Base-by-base conservation (phyloP, 53 echinoderm and acorn worm genomes). In the Holothuria scabra region DNA sequence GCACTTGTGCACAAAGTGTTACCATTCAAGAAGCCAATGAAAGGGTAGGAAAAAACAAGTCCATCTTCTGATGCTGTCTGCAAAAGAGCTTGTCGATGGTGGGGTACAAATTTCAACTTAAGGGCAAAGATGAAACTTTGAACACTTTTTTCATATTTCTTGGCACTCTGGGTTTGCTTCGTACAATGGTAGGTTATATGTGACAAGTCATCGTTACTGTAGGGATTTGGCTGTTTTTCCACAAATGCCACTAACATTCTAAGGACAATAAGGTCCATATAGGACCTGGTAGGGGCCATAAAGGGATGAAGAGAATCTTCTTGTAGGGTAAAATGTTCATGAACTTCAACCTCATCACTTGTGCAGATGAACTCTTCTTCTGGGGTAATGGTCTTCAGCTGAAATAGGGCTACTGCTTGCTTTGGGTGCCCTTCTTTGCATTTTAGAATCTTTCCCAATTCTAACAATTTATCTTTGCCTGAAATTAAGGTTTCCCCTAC, bases 241-340 rank as follows among this genome's bases (percentile, higher is more conserved):
- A 94, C 28, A 7, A 66, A 65, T 11, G 90, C 80, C 0, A 81
- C 80, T 25, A 97, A 66, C 86, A 97, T 86, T 28, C 97, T 87
- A 49, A 94, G 97, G 24, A 92, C 93, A 3, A 97, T 87, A 12
- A 97, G 87, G 70, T 97, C 97, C 24, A 92, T 84, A 69, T 80
- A 97, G 3, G 92, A 90, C 33, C 94, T 87, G 48, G 94, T 88
- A 14, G 97, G 97, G 28, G 97, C 90, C 28, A 92, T 92, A 67
- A 87, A 97, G 59, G 90, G 92, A 1, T 88, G 76, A 41, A 91
- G 86, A 57, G 79, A 71, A 12, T 52, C 32, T 76, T 82, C 63
- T n/a, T 70, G 46, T 41, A 90, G 44, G 13, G 93, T 85, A 65
- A 72, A 90, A 69, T 94, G 94, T 41, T 59, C 30, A 59, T 41